Evolutionary conservation across 1,140 invertebrate genomes (phyloP), one percentile per base, ranked within the genome.

Genomic region (Musca domestica): DNA sequence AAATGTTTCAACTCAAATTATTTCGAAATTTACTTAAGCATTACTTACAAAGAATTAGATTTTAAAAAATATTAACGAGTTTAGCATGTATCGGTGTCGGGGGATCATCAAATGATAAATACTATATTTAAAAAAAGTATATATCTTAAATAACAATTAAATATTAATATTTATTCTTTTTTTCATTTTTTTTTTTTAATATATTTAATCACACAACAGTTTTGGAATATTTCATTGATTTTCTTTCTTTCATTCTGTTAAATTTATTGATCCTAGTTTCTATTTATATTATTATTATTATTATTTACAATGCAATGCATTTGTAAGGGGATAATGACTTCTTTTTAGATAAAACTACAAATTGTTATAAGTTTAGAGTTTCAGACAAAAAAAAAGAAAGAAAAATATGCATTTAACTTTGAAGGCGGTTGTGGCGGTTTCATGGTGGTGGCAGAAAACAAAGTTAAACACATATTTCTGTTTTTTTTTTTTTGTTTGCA

Each of bases 151-250:
- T 34, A 34, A 61, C 20, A 61, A 34, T 41, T 7, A 41, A 41
- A 41, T 41, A 41, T 41, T 41, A 41, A 41, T 41, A 9, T 9
- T n/a, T 41, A 5, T 41, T 41, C 12, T 41, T 2, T 61, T 61
- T 20, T n/a, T n/a, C n/a, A n/a, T n/a, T 9, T 61, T 61, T 20
- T 61, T 41, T 30, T 20, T 27, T 58, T 58, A 58, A 30, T 30
- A 4, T 9, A 30, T 61, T 61, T 41, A 61, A 61, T 61, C 56
- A 61, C 56, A 61, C 34, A 61, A 61, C 27, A 61, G 56, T 61
- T 61, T 61, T 61, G 56, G 56, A 61, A 41, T 41, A 41, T 61
- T 61, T 27, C 20, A 20, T 61, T 19, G 5, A 41, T 61, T 3
- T 23, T 54, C 15, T 14, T 23, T 61, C 41, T 61, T 34, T 19